phyloP scores from a whole-genome alignment of 2,888 invertebrate genomes.

The Chouioia cunea region DNA sequence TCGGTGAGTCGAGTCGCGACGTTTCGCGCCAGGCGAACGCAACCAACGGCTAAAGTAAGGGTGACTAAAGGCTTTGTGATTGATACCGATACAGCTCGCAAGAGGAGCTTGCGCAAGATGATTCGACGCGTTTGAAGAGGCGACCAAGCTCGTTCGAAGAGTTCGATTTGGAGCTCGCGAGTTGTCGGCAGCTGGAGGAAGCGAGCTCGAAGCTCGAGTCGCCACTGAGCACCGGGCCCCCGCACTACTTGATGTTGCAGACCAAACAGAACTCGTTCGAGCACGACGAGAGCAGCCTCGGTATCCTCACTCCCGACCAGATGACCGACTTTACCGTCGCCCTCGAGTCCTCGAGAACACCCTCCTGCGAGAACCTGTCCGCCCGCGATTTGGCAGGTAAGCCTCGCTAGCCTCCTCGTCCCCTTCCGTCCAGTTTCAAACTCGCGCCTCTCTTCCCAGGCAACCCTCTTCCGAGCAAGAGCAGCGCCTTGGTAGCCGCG shows the following conservation, averaged over 20 bases:
- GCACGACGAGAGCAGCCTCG: constrained; percentile 85
- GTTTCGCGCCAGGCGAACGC: too few species aligned
- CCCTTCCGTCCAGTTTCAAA: too few species aligned
- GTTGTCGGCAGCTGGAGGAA: background rate
- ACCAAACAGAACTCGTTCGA: constrained; percentile 86
- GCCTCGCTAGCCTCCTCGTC: background rate
- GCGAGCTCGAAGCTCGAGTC: constrained; percentile 66
- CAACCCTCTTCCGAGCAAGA: constrained; percentile 38
- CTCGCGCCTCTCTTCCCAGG: constrained; percentile 13
- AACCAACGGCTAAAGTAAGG: too few species aligned
- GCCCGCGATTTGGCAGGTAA: constrained; percentile 55
- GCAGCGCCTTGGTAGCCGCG: constrained; percentile 34
- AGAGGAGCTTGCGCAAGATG: constrained; percentile 26
- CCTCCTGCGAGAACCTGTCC: constrained; percentile 75
- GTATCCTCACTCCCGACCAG: constrained; percentile 90
- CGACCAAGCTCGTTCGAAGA: constrained; percentile 49
- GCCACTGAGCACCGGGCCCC: constrained; percentile 46
- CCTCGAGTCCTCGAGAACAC: constrained; percentile 76
- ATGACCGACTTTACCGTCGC: constrained; percentile 79
- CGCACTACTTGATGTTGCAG: constrained; percentile 62
- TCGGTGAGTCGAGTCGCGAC: constrained; percentile 49
- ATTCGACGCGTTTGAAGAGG: constrained; percentile 12
- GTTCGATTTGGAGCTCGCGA: background rate
- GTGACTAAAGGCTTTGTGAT: too few species aligned
- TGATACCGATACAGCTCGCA: constrained; percentile 36